Evolutionary conservation across 2,797 vertebrate species (phyloP).

Genomic region (Sebastolobus alascanus): DNA sequence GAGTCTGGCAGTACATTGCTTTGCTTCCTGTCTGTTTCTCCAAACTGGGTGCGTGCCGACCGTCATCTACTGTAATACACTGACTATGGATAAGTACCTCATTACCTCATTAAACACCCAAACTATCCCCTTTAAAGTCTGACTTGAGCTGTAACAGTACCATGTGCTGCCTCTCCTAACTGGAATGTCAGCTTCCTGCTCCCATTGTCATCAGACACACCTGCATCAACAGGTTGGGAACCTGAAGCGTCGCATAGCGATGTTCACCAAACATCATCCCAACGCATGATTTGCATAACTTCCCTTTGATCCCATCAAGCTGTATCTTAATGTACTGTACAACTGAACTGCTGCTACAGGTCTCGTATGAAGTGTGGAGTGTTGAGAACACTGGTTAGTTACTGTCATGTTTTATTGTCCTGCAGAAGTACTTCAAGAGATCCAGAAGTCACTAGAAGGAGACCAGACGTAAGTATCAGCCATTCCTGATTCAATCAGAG

Average conservation of each 20-base stretch:
- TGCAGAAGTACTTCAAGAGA: slow-evolving; percentile 95
- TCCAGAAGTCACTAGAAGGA: slow-evolving; percentile 95
- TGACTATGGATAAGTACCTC: too few species aligned
- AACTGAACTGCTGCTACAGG: slow-evolving; percentile 5
- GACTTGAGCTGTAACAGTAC: not conserved
- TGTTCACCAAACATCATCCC: slow-evolving; percentile 10
- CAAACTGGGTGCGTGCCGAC: not conserved
- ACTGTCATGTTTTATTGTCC: slow-evolving; percentile 15
- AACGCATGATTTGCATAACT: slow-evolving; percentile 27
- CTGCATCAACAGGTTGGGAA: not conserved
- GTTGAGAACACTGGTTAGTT: not conserved
- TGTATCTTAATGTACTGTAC: not conserved
- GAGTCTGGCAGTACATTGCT: not conserved
- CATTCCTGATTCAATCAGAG: too few species aligned
- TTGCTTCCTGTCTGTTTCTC: not conserved
- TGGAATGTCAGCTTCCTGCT: slow-evolving; percentile 43
- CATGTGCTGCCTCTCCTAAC: slow-evolving; percentile 26
- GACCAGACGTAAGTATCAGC: slow-evolving; percentile 88
- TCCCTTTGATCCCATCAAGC: not conserved
- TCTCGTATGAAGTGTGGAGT: not conserved
- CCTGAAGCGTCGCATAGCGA: not conserved
- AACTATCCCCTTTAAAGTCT: not conserved
- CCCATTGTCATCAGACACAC: slow-evolving; percentile 22
- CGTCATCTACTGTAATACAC: not conserved
- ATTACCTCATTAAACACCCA: not conserved